A percentile compares a stretch with the other conserved stretches of the same genome.
phyloP scores from a whole-genome alignment of 2,113 vertebrate genomes.

The Spilogale gracilis region DNA sequence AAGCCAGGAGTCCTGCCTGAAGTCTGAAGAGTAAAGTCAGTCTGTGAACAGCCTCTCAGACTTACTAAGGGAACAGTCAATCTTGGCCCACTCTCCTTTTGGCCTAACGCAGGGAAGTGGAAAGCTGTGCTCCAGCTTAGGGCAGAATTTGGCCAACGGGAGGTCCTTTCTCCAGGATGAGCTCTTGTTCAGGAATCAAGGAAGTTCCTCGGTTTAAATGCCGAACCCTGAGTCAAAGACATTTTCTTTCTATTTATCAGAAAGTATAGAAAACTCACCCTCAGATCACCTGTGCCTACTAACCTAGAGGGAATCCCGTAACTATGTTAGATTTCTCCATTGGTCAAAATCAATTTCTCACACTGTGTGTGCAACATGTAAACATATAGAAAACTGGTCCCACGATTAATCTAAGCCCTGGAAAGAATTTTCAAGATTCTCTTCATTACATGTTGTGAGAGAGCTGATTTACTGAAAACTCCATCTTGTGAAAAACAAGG shows the following conservation, averaged over 20 bases:
- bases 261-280: background rate
- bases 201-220: background rate
- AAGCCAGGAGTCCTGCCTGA: background rate
- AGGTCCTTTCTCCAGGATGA: background rate
- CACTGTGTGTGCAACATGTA: background rate
- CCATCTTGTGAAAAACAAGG: background rate
- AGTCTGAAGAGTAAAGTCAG: background rate
- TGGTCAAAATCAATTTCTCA: background rate
- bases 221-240: background rate
- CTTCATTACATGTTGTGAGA: background rate
- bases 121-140: background rate
- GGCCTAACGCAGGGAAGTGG: background rate
- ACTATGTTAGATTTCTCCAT: background rate
- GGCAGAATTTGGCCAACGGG: background rate
- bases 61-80: background rate
- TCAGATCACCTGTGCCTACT: background rate
- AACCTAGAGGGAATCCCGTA: background rate
- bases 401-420: background rate
- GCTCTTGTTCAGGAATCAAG: conserved; percentile 5
- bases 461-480: background rate
- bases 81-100: background rate
- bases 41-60: conserved; percentile 1
- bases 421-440: background rate
- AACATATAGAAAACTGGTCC: background rate
- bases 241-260: background rate